Conservation (phyloP, 2,888 invertebrate species). For the Patella pellucida region DNA sequence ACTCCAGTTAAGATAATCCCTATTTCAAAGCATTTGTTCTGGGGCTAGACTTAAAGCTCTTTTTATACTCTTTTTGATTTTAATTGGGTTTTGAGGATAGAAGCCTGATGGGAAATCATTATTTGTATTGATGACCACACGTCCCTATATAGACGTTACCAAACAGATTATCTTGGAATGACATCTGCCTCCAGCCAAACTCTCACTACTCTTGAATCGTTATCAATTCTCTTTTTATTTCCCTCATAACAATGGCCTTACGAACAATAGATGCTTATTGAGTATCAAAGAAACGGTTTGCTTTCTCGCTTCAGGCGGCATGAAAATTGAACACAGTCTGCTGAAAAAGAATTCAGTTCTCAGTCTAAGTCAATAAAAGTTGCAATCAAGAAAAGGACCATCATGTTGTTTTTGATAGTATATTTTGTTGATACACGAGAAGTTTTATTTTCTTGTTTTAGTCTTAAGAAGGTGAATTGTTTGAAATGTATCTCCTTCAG, state of each 20-base stretch:
- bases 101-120: not conserved
- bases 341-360: not conserved
- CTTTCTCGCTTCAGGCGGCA: constrained; percentile 5
- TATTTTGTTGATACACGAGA: not conserved
- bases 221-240: not conserved
- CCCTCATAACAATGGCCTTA: not conserved
- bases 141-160: constrained; percentile 7
- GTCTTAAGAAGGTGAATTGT: too few relatives aligned
- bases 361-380: constrained; percentile 1
- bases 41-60: too few relatives aligned
- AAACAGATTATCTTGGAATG: constrained; percentile 9
- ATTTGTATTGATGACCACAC: constrained; percentile 4
- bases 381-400: not conserved
- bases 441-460: too few relatives aligned
- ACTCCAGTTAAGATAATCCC: too few relatives aligned
- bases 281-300: constrained; percentile 10
- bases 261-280: constrained; percentile 7
- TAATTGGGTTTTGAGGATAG: not conserved
- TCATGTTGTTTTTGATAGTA: not conserved
- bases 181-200: not conserved
- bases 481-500: too few relatives aligned
- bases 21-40: too few relatives aligned
- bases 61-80: too few relatives aligned
- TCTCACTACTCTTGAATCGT: constrained; percentile 1
- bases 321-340: constrained; percentile 3